Evolutionary conservation across 1,140 invertebrate genomes (phyloP).

Genomic region (Dendrolimus punctatus): DNA sequence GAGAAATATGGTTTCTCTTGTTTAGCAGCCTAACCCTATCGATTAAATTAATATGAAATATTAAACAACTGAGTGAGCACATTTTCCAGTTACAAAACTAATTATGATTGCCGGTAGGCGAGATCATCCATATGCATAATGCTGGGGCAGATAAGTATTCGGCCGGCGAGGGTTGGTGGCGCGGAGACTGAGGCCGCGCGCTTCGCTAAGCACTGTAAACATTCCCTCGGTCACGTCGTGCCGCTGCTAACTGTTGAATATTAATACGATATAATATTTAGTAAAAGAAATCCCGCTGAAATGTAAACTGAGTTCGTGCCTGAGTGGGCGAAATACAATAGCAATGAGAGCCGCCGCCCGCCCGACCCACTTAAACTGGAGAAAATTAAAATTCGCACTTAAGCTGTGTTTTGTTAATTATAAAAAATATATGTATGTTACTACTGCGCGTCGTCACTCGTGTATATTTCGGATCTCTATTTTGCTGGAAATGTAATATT

Average conservation of each 20-base stretch:
- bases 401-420: too few species aligned
- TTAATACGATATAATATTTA: conserved; percentile 57
- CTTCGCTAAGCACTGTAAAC: conserved; percentile 60
- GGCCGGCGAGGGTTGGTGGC: conserved; percentile 18
- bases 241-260: conserved; percentile 59
- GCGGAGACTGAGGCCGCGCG: conserved; percentile 27
- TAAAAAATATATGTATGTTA: too few species aligned
- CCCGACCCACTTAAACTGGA: too few species aligned
- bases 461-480: too few species aligned
- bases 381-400: too few species aligned
- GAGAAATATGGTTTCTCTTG: too few species aligned
- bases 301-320: conserved; percentile 18
- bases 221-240: conserved; percentile 54
- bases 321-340: conserved; percentile 17
- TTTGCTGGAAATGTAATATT: too few species aligned
- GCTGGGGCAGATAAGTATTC: conserved; percentile 6
- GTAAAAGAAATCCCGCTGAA: conserved; percentile 35
- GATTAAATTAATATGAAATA: too few species aligned
- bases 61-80: too few species aligned
- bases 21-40: too few species aligned
- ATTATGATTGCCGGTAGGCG: conserved; percentile 11
- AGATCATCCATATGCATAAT: conserved; percentile 35
- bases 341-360: neutral
- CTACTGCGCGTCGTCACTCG: too few species aligned
- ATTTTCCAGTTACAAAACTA: conserved; percentile 6